phyloP scores from a whole-genome alignment of 2,888 invertebrate species.

The Caenorhabditis imperialis region DNA sequence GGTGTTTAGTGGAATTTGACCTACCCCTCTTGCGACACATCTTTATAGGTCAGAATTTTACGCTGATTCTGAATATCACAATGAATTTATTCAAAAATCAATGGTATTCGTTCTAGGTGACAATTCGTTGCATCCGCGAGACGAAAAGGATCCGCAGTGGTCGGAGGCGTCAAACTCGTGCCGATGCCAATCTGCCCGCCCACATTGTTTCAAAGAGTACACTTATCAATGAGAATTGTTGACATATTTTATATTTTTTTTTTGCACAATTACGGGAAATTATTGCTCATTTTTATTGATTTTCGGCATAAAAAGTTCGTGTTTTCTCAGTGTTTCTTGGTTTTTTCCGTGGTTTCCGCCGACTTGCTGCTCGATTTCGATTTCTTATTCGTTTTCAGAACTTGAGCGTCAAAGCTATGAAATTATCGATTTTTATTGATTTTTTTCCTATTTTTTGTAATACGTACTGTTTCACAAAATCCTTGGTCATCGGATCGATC shows the following conservation, averaged over 20 bases:
- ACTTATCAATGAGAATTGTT: slow-evolving; percentile 40
- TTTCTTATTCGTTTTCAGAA: too few species aligned
- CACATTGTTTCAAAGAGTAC: slow-evolving; percentile 39
- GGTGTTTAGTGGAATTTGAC: too few species aligned
- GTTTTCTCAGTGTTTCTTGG: slow-evolving; percentile 3
- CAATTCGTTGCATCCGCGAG: slow-evolving; percentile 48
- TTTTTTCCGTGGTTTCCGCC: slow-evolving; percentile 3
- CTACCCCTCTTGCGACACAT: too few species aligned
- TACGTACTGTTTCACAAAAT: slow-evolving; percentile 27
- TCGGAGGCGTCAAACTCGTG: slow-evolving; percentile 42
- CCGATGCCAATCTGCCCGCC: slow-evolving; percentile 37
- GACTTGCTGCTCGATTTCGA: too few species aligned
- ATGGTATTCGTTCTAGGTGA: slow-evolving; percentile 51
- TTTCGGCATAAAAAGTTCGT: not conserved
- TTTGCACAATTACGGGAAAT: too few species aligned
- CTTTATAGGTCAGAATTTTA: too few species aligned
- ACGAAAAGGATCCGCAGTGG: slow-evolving; percentile 48
- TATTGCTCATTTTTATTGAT: not conserved
- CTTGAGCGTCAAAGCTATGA: too few species aligned
- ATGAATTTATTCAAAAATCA: too few species aligned
- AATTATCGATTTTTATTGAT: too few species aligned
- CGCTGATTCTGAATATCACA: too few species aligned
- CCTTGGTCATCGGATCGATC: slow-evolving; percentile 26
- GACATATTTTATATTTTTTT: not conserved
- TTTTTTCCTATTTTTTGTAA: too few species aligned